A percentile compares a stretch with the other conserved stretches of the same genome.
Evolutionary conservation across 2,797 vertebrate species (phyloP).

Genomic region (Chelon labrosus): DNA sequence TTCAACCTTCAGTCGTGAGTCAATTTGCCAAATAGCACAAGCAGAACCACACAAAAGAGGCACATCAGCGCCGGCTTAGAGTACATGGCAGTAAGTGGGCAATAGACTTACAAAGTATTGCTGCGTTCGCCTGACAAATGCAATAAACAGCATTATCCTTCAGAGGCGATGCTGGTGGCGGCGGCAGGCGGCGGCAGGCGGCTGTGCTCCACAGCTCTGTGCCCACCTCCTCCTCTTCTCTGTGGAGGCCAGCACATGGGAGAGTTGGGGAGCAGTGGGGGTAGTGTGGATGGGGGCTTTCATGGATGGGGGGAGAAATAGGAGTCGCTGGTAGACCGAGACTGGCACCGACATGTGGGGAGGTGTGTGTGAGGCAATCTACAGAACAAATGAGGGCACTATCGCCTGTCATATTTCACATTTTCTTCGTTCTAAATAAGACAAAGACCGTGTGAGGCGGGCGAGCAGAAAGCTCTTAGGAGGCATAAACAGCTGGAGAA

Average conservation of each 20-base stretch:
- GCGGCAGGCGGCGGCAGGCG: conserved; percentile 40
- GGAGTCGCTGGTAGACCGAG: conserved; percentile 75
- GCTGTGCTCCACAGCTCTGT: conserved; percentile 76
- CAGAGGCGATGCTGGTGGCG: conserved; percentile 75
- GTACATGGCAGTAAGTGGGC: conserved; percentile 83
- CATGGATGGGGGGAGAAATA: conserved; percentile 51
- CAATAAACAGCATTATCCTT: conserved; percentile 86
- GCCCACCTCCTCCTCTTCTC: conserved; percentile 65
- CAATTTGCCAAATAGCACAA: conserved; percentile 83
- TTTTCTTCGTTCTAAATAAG: conserved; percentile 82
- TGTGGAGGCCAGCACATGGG: conserved; percentile 58
- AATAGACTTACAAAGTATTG: conserved; percentile 86
- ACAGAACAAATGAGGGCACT: conserved; percentile 82
- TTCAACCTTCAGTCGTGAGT: conserved; percentile 77
- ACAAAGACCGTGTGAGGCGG: conserved; percentile 77
- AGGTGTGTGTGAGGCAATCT: conserved; percentile 81
- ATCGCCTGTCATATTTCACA: conserved; percentile 82
- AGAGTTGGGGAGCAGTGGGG: conserved; percentile 38
- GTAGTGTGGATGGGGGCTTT: conserved; percentile 11
- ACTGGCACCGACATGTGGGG: conserved; percentile 82
- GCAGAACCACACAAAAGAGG: conserved; percentile 79
- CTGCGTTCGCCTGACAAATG: conserved; percentile 84
- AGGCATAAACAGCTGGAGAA: conserved; percentile 84
- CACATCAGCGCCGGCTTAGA: conserved; percentile 82
- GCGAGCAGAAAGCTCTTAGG: conserved; percentile 78